Base-by-base conservation (phyloP, 2,113 vertebrate species). In the Antechinus flavipes region DNA sequence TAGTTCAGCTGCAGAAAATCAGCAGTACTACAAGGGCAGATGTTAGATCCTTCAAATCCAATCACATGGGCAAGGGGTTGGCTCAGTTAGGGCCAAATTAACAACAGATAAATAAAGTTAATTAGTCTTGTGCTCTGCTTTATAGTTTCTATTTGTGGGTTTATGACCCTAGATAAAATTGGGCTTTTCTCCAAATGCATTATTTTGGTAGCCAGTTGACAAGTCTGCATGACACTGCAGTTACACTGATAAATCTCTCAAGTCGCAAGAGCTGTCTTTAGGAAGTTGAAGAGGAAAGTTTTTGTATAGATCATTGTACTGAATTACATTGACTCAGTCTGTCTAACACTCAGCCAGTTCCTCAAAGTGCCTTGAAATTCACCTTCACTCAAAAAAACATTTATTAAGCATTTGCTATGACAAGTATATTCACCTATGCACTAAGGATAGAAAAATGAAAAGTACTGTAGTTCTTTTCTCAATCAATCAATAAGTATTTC, bases 31-130 rank as follows among this genome's bases (percentile, higher is more conserved):
- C 52, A 90, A 94, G 25, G 68, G 95, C 19, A 84, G 96, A 94
- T 50, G 49, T 94, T 49, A 91, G 24, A 90, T 94, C 52, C 50
- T 96, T 92, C 35, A 93, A 90, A 56, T 92, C 92, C 92, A 93
- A 91, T 8, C 92, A 26, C 14, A 91, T 50, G 9, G 89, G 22
- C 9, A 52, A 84, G 90, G 16, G 9, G 26, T 93, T 27, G 54
- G 3, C 50, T 92, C 49, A 52, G 23, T 50, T 56, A 84, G 8
- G 14, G 42, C n/a, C 49, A 55, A n/a, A 53, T 26, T 93, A 93
- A 27, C 25, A 52, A 2, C 0, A 93, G 58, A 90, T 50, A 91
- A 56, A 94, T 56, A n/a, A 84, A 61, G 25, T 42, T 91, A 61
- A 47, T 93, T 42, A n/a, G 54, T 1, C 22, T 1, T 93, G 42